These are phyloP conservation scores for Linyphia triangularis DNA, from an alignment of 2,888 invertebrate species.

Conservation along the genomic window DNA sequence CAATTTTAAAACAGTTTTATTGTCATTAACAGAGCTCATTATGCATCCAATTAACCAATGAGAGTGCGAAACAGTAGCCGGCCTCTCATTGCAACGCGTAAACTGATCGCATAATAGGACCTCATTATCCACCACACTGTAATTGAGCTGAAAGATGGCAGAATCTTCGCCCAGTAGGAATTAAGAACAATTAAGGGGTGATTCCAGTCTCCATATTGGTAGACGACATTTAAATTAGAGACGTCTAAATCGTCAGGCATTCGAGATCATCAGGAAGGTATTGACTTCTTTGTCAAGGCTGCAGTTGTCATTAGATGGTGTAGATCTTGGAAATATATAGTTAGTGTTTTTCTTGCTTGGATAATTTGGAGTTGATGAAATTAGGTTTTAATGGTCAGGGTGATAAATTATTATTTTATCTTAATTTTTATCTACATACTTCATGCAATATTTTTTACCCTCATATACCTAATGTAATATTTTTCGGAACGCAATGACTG, in stretches of 20 bases:
- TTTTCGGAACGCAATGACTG: too few species aligned
- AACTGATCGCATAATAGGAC: neutral
- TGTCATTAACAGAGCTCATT: neutral
- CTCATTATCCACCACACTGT: neutral
- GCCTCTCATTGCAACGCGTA: neutral
- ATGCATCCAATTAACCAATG: conserved; percentile 21
- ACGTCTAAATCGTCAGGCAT: too few species aligned
- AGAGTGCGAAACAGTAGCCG: conserved; percentile 49
- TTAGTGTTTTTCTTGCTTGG: neutral
- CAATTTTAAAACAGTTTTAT: too few species aligned
- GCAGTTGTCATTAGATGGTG: neutral
- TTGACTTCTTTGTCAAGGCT: neutral
- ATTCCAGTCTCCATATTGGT: neutral
- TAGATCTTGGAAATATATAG: neutral
- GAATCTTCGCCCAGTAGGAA: neutral
- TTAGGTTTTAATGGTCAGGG: too few species aligned
- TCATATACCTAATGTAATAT: too few species aligned
- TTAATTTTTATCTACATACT: too few species aligned
- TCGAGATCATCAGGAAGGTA: neutral
- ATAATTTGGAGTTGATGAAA: neutral
- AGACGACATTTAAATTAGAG: neutral
- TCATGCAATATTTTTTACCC: too few species aligned
- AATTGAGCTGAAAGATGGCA: neutral
- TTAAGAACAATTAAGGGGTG: neutral
- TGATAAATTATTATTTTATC: too few species aligned